Evolutionary conservation across 2,888 invertebrate genomes (phyloP).

Genomic region (Acanthopleura granulata): DNA sequence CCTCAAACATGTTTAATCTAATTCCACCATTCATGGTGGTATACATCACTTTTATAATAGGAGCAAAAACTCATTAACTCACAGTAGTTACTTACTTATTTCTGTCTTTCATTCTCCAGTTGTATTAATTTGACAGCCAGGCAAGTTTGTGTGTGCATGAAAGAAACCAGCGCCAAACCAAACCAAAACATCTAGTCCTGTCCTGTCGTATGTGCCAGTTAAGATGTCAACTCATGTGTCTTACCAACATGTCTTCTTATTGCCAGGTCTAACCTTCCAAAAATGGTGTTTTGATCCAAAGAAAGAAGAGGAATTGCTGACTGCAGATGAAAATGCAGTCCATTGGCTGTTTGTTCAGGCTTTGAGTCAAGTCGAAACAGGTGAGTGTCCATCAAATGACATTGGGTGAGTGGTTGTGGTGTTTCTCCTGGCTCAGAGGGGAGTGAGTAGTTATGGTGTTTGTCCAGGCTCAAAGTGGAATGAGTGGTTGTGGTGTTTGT

Average conservation of each 20-base stretch:
- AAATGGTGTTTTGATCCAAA: conserved; percentile 16
- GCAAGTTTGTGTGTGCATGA: too few relatives aligned
- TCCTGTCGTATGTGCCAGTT: background rate
- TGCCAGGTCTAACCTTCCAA: background rate
- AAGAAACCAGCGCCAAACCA: too few relatives aligned
- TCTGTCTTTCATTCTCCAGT: too few relatives aligned
- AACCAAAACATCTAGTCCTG: too few relatives aligned
- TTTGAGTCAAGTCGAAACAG: background rate
- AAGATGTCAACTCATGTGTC: background rate
- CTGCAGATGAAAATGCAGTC: background rate
- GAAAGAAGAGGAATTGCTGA: background rate
- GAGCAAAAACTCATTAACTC: too few relatives aligned
- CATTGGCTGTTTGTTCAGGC: conserved; percentile 8
- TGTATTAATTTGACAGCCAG: too few relatives aligned
- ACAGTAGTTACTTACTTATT: too few relatives aligned
- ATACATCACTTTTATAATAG: too few relatives aligned
- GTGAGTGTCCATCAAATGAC: background rate
- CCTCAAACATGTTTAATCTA: too few relatives aligned
- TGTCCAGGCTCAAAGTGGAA: too few relatives aligned
- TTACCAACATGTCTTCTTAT: background rate
- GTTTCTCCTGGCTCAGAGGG: background rate
- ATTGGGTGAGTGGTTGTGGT: background rate
- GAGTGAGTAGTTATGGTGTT: background rate
- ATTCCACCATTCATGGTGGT: too few relatives aligned
- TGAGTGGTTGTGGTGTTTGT: too few relatives aligned